Percentiles rank a stretch among this genome's conserved stretches.
These are phyloP conservation scores for Sternotherus odoratus DNA, from an alignment of 2,797 vertebrate genomes.

Conservation along the genomic window DNA sequence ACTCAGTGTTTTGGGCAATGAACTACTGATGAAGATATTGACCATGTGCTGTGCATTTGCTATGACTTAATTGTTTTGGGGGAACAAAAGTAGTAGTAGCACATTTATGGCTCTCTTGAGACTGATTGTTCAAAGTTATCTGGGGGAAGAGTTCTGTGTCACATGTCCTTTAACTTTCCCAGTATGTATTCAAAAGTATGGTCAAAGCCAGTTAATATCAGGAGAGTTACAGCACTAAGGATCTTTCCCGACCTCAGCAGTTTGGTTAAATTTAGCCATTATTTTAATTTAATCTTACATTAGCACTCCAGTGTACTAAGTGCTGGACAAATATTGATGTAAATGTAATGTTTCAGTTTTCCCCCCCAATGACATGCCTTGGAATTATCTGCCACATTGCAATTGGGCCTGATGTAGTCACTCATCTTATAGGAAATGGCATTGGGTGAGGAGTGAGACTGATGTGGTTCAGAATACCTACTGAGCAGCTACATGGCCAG, in stretches of 20 bases:
- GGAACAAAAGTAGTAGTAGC: background rate
- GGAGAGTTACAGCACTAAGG: background rate
- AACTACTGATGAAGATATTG: background rate
- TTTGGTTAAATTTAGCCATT: background rate
- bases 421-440: background rate
- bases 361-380: background rate
- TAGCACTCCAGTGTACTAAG: background rate
- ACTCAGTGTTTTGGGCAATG: background rate
- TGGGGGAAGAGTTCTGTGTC: background rate
- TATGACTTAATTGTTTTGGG: background rate
- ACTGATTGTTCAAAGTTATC: background rate
- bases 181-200: fast-evolving
- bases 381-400: background rate
- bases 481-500: too few relatives aligned
- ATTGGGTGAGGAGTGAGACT: background rate
- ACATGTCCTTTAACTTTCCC: fast-evolving
- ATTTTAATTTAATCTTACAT: background rate
- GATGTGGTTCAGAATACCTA: too few relatives aligned
- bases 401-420: background rate
- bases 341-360: background rate
- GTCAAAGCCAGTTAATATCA: fast-evolving
- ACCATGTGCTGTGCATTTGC: background rate
- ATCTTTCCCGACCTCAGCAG: background rate
- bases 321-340: background rate
- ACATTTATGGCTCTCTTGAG: background rate